Evolutionary conservation across 35 echinoderm and acorn worm species (phyloP), one percentile per base, ranked within the genome.

Genomic region (Holothuria glaberrima): DNA sequence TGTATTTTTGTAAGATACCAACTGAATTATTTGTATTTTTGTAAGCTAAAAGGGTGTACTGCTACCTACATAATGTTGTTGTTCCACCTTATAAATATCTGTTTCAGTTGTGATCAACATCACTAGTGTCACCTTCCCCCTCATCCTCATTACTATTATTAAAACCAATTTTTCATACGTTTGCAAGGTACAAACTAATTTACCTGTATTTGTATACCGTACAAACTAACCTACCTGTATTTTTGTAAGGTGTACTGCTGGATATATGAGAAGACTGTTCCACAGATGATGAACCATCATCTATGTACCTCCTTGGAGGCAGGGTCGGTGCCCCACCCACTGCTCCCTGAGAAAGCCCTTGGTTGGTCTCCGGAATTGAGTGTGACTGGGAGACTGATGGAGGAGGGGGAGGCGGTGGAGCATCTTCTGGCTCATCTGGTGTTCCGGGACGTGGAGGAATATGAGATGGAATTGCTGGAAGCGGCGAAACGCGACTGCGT

Each of bases 291-390:
- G 63, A 70, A 19, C 75, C 89, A 28, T 74, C 83, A 33, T 86
- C 66, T 56, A 94, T 28, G 82, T 94, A 90, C 41, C 89, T 86
- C 32, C 93, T 86, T 2, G 93, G 93, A n/a, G 93, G 93, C 12
- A 94, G 73, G 60, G 60, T 76, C 9, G 93, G 93, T 4, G 81
- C 84, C 46, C 71, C 71, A 21, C 71, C 71, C 31, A 75, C 71
- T 38, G 71, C 71, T 41, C 71, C 71, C 21, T 41, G 71, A 41
- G 71, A 75, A 75, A 75, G 71, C 71, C 71, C 71, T 35, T 75
- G 29, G 33, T 75, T 60, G 66, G 82, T 86, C 67, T 72, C 70
- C 71, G 59, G 59, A 60, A 50, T 31, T 33, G 58, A 29, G 72
- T 31, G 61, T 64, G 54, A 24, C 22, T 31, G 54, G 57, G 78